Evolutionary conservation across 37 sponge, comb jelly and placozoan species (phyloP), one percentile per base, ranked within the genome.

Genomic region (Ianthella basta): DNA sequence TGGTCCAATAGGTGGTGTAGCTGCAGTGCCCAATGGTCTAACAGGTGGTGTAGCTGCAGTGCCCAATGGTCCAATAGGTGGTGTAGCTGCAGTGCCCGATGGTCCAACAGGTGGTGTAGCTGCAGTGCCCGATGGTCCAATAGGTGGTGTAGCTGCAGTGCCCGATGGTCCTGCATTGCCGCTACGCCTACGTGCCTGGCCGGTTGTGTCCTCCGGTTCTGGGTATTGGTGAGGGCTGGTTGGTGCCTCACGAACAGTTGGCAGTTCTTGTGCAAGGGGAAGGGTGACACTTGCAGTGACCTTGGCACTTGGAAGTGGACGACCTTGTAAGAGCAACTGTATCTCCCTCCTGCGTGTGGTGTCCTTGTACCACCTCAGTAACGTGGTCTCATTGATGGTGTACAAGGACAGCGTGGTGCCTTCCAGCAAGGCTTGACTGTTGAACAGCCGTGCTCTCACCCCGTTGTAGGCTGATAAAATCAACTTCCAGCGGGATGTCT

Each of bases 131-230:
- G 27, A 15, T 1, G 1, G 4, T 25, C 56, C 25, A n/a, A n/a
- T n/a, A n/a, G n/a, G n/a, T 0, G 56, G 33, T 10, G 29, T 0
- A 55, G 33, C 14, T 24, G 57, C 13, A 44, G 6, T 44, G 55
- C 35, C 30, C 0, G 27, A 15, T 1, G 1, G 4, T 25, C 56
- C 25, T 0, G 57, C 27, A 15, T 19, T n/a, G 54, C 25, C 24
- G 16, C 56, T 5, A 0, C 24, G 80, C 14, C 15, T 0, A 4
- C 35, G n/a, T 12, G 64, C 65, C 37, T 60, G 4, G 19, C 82
- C 65, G 34, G 64, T 82, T 5, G 82, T 82, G 65, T 82, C 82
- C 61, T 82, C 82, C 0, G 82, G 64, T 34, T 82, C 40, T 30
- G n/a, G 0, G 38, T 60, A 57, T 3, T 21, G 64, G 21, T 82